Evolutionary conservation across 2,797 vertebrate species (phyloP).

Genomic region (Gila robusta): DNA sequence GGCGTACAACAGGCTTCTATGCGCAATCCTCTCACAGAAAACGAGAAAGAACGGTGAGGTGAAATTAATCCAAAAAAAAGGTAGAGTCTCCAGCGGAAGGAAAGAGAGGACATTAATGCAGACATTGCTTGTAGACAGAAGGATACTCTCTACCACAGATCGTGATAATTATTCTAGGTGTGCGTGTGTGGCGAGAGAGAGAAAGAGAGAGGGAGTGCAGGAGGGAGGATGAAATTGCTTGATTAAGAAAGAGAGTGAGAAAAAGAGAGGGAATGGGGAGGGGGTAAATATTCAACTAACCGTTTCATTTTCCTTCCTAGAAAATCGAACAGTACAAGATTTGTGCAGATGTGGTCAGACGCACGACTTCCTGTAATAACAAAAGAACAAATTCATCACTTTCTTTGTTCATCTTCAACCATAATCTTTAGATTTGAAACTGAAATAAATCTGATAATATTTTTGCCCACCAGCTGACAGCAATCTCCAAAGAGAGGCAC

Average conservation of each 20-base stretch:
- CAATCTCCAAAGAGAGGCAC: constrained; percentile 39
- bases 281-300: too few species aligned
- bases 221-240: constrained; percentile 34
- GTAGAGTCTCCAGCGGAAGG: constrained; percentile 69
- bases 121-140: constrained; percentile 78
- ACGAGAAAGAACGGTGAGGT: constrained; percentile 68
- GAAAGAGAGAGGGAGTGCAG: constrained; percentile 24
- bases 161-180: constrained; percentile 86
- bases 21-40: constrained; percentile 72
- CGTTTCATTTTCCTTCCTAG: constrained; percentile 4
- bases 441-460: constrained; percentile 56
- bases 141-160: constrained; percentile 79
- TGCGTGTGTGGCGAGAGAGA: constrained; percentile 64
- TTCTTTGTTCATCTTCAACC: constrained; percentile 31
- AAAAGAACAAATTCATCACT: constrained; percentile 25
- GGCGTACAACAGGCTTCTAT: constrained; percentile 71
- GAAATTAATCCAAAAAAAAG: constrained; percentile 73
- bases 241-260: constrained; percentile 36
- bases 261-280: neutral
- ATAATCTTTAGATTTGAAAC: constrained; percentile 40
- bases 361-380: neutral
- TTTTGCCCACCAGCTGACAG: constrained; percentile 51
- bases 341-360: constrained; percentile 2
- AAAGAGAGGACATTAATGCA: constrained; percentile 76
- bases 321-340: constrained; percentile 6